Evolutionary conservation across 2,797 vertebrate species (phyloP).

Genomic region (Galago senegalensis): DNA sequence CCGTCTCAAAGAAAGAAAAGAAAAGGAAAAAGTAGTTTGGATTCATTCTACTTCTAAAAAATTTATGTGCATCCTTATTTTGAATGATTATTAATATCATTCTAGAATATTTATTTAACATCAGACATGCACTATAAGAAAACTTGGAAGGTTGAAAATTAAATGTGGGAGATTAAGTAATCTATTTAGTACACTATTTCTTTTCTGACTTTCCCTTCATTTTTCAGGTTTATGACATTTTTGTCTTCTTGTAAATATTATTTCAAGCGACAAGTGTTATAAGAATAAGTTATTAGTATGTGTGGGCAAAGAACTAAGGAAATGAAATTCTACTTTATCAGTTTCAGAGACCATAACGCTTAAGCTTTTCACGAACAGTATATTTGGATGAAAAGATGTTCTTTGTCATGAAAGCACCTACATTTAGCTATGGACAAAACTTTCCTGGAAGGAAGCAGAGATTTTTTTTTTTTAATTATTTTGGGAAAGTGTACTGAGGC

Average conservation of each 20-base stretch:
- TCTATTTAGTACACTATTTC: background rate
- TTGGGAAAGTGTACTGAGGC: slow-evolving; percentile 32
- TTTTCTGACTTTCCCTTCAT: background rate
- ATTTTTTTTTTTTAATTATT: background rate
- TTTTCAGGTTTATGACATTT: slow-evolving; percentile 27
- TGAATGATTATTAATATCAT: background rate
- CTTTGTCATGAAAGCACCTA: background rate
- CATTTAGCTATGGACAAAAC: slow-evolving; percentile 31
- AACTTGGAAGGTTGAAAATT: background rate
- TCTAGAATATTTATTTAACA: slow-evolving; percentile 5
- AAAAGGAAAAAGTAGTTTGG: background rate
- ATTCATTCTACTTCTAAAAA: slow-evolving; percentile 38
- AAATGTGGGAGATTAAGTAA: slow-evolving; percentile 16
- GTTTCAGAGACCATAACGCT: background rate
- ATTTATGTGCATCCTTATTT: background rate
- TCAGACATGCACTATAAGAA: slow-evolving; percentile 21
- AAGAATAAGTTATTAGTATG: slow-evolving; percentile 21
- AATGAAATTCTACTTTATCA: slow-evolving; percentile 8
- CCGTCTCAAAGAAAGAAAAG: too few species aligned
- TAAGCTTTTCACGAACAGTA: background rate
- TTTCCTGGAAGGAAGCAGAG: slow-evolving; percentile 32
- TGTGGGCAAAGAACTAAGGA: background rate
- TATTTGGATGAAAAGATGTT: slow-evolving; percentile 2
- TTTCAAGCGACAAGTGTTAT: slow-evolving; percentile 10
- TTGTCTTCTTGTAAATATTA: slow-evolving; percentile 52